A percentile compares a stretch with the other conserved stretches of the same genome.
Evolutionary conservation across 2,888 invertebrate genomes (phyloP).

Genomic region (Ochlodes sylvanus): DNA sequence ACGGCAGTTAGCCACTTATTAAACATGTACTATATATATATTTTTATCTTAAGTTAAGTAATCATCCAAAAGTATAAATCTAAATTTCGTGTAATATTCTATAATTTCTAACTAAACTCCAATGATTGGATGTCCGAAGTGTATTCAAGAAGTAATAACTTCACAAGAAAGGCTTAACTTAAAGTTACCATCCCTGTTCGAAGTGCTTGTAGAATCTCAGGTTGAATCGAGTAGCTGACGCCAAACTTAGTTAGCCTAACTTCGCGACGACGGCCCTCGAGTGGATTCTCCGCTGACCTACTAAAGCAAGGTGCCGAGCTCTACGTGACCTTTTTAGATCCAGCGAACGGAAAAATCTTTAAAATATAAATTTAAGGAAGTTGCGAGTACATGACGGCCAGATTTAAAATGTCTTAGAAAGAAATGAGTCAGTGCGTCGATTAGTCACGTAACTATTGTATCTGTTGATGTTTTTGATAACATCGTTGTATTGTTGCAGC

Average conservation of each 20-base stretch:
- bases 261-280: constrained; percentile 33
- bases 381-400: constrained; percentile 13
- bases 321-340: constrained; percentile 34
- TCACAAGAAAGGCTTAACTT: constrained; percentile 6
- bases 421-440: neutral
- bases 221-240: constrained; percentile 35
- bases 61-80: no score
- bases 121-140: neutral
- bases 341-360: constrained; percentile 27
- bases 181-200: constrained; percentile 12
- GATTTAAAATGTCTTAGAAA: constrained; percentile 14
- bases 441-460: neutral
- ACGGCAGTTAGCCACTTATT: no score
- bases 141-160: neutral
- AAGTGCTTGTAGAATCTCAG: constrained; percentile 33
- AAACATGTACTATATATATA: no score
- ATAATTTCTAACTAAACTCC: neutral
- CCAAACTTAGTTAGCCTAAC: constrained; percentile 35
- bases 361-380: constrained; percentile 32
- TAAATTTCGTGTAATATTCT: no score
- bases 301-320: constrained; percentile 30
- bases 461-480: neutral
- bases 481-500: no score
- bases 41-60: no score
- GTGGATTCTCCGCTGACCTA: constrained; percentile 36